Percentiles rank a stretch among this genome's conserved stretches.
Evolutionary conservation across 2,888 invertebrate species (phyloP).

Genomic region (Troides aeacus): DNA sequence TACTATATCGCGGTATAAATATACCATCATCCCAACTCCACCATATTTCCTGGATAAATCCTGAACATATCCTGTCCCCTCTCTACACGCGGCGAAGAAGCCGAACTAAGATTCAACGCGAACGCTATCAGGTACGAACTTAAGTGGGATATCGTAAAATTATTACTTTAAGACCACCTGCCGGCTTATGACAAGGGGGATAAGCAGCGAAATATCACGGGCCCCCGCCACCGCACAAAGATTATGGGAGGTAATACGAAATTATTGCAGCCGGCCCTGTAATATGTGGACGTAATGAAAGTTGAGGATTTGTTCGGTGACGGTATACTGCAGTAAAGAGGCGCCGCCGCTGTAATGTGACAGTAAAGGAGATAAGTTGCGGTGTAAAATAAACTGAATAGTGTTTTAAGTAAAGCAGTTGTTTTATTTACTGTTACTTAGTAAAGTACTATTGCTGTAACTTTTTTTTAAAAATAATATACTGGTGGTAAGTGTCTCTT

Average conservation of each 20-base stretch:
- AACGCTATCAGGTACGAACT: conserved; percentile 41
- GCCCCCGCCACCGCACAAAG: conserved; percentile 37
- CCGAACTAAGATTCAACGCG: conserved; percentile 33
- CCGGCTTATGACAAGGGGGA: conserved; percentile 52
- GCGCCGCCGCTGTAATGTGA: background rate
- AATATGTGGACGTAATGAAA: conserved; percentile 32
- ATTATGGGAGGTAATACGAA: conserved; percentile 43
- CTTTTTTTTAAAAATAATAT: too few relatives aligned
- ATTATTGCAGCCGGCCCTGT: conserved; percentile 36
- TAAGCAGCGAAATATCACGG: conserved; percentile 52
- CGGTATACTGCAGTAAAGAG: too few relatives aligned
- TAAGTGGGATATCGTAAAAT: conserved; percentile 62
- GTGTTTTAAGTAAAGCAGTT: too few relatives aligned
- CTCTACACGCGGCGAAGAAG: conserved; percentile 34
- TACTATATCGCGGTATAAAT: too few relatives aligned
- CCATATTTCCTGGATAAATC: too few relatives aligned
- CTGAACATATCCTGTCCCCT: conserved; percentile 17
- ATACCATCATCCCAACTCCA: too few relatives aligned
- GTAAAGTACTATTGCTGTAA: too few relatives aligned
- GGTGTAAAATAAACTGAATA: too few relatives aligned
- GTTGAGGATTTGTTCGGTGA: conserved; percentile 29
- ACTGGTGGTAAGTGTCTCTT: too few relatives aligned
- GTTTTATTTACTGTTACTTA: too few relatives aligned
- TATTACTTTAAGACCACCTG: conserved; percentile 58
- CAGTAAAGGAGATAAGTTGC: background rate